phyloP scores from a whole-genome alignment of 2,113 vertebrate genomes.

The Phycodurus eques region DNA sequence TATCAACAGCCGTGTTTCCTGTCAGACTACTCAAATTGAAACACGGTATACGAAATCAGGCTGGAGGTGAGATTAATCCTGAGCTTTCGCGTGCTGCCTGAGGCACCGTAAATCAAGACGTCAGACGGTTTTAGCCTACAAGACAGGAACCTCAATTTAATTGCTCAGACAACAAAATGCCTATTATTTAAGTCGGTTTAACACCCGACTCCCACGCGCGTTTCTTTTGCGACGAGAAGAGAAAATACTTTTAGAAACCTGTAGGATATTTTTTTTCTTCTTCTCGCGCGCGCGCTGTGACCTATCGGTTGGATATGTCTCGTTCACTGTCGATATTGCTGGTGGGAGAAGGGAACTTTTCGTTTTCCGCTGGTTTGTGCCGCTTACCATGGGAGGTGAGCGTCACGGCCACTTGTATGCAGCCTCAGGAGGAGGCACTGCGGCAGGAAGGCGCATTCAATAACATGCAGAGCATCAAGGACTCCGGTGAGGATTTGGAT shows the following conservation, averaged over 20 bases:
- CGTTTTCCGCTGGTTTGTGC: slow-evolving; percentile 79
- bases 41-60: slow-evolving; percentile 27
- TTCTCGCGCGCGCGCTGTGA: not conserved
- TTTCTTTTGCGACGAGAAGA: not conserved
- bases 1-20: slow-evolving; percentile 26
- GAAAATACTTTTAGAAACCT: not conserved
- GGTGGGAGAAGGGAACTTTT: slow-evolving; percentile 94
- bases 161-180: not conserved
- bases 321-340: slow-evolving; percentile 68
- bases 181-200: not conserved
- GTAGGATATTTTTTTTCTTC: not conserved
- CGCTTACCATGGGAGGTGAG: slow-evolving; percentile 21
- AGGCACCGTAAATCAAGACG: not conserved
- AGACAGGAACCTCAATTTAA: not conserved
- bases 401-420: slow-evolving; percentile 83
- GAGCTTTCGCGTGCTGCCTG: not conserved
- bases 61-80: slow-evolving; percentile 27
- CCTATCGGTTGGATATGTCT: slow-evolving; percentile 32
- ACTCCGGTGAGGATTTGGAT: slow-evolving; percentile 69
- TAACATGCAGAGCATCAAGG: slow-evolving; percentile 76
- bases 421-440: slow-evolving; percentile 62
- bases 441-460: slow-evolving; percentile 55
- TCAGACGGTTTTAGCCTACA: slow-evolving; percentile 1
- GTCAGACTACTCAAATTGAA: slow-evolving; percentile 36
- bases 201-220: not conserved